Evolutionary conservation across 2,113 vertebrate species (phyloP).

Genomic region (Rostratula benghalensis): DNA sequence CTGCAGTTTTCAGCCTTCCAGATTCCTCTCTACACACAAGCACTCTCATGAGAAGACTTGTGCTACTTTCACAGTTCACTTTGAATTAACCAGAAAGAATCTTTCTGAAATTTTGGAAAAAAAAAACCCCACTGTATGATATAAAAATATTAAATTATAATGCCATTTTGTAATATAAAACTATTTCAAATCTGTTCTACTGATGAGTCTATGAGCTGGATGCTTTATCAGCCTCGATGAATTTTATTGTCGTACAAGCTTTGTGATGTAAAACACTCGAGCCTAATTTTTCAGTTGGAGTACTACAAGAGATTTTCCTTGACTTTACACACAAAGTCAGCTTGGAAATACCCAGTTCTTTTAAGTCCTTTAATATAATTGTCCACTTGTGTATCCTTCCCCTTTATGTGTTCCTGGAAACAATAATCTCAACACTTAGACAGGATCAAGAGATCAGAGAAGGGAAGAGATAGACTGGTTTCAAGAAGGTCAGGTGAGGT

Average conservation of each 20-base stretch:
- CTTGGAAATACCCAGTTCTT: not conserved
- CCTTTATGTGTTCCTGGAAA: not conserved
- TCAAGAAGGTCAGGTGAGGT: not conserved
- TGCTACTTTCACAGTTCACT: not conserved
- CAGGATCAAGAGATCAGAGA: not conserved
- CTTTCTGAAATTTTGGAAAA: not conserved
- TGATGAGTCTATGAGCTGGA: not conserved
- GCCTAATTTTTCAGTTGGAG: not conserved
- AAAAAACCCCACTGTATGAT: rapidly evolving
- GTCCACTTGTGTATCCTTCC: not conserved
- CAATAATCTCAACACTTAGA: not conserved
- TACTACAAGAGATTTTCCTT: not conserved
- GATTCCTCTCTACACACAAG: not conserved
- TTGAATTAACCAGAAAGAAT: not conserved
- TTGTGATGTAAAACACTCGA: not conserved
- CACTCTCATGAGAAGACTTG: not conserved
- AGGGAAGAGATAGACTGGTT: not conserved
- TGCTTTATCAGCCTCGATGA: not conserved
- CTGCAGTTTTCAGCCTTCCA: not conserved
- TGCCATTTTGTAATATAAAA: not conserved
- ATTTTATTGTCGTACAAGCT: not conserved
- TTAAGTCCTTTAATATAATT: not conserved
- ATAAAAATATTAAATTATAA: not conserved
- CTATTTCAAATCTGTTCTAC: not conserved
- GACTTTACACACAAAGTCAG: not conserved